phyloP scores from a whole-genome alignment of 2,797 vertebrate species.

The Anableps anableps region DNA sequence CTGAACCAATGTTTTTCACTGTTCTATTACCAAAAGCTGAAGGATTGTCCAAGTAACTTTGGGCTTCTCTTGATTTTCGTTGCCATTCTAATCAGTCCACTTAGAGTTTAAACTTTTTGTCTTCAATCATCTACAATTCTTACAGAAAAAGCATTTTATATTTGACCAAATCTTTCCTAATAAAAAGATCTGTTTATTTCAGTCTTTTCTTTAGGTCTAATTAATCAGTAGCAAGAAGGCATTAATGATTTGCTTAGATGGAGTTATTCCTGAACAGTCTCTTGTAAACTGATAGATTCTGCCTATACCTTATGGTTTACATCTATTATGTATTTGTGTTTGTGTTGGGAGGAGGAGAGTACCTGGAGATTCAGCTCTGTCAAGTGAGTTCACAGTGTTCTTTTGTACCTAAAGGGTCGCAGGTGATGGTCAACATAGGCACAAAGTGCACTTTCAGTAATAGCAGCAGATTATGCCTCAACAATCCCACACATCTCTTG shows the following conservation, averaged over 20 bases:
- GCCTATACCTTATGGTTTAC: no score
- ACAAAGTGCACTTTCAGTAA: constrained; percentile 46
- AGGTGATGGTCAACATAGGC: constrained; percentile 29
- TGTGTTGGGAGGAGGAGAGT: neutral
- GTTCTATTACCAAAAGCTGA: neutral
- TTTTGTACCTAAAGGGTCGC: constrained; percentile 25
- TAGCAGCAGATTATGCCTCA: constrained; percentile 51
- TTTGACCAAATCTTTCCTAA: no score
- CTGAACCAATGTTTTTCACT: neutral
- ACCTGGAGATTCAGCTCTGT: constrained; percentile 23
- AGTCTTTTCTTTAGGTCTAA: no score
- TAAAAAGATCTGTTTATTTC: no score
- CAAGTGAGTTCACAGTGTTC: constrained; percentile 19
- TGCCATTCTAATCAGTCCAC: neutral
- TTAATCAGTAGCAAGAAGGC: no score
- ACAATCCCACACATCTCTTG: constrained; percentile 63
- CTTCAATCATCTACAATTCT: neutral
- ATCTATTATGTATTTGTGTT: neutral
- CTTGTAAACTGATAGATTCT: neutral
- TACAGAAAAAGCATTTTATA: no score
- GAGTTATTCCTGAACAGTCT: no score
- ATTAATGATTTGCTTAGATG: neutral
- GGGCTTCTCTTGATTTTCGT: neutral
- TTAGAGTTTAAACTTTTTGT: neutral
- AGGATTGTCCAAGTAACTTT: neutral